Conservation (phyloP, 2,113 vertebrate genomes). For the Natator depressus region DNA sequence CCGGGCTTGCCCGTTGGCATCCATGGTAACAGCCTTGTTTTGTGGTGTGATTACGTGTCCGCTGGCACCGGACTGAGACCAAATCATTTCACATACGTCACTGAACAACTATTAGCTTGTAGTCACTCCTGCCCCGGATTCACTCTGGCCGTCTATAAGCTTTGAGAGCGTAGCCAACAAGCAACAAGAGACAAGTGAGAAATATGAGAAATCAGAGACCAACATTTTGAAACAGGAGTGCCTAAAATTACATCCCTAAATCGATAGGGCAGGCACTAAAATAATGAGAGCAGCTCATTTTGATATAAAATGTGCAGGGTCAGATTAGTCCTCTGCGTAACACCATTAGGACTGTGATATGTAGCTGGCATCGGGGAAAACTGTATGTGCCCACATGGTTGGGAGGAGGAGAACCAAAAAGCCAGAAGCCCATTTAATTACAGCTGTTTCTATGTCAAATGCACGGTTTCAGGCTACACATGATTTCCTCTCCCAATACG, state of each 20-base stretch:
- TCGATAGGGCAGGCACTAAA: background rate
- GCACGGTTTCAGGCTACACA: background rate
- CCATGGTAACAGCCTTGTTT: background rate
- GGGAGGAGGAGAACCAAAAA: background rate
- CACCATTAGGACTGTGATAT: background rate
- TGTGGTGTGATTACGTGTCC: background rate
- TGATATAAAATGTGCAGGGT: background rate
- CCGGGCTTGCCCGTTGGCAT: background rate
- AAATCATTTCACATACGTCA: background rate
- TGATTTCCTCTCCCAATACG: background rate
- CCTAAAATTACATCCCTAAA: background rate
- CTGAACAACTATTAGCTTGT: background rate
- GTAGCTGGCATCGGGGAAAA: background rate
- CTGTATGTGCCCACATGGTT: rapidly evolving
- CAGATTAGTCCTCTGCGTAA: rapidly evolving
- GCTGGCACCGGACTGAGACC: background rate
- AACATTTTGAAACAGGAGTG: background rate
- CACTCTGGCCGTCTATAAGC: background rate
- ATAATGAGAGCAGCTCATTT: background rate
- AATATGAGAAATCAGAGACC: background rate
- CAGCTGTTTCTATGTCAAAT: background rate
- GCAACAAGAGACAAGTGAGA: background rate
- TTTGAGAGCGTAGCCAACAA: background rate
- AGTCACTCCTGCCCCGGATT: background rate
- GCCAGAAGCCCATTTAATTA: background rate